Base-by-base conservation (phyloP, 2,113 vertebrate species). In the Macaca mulatta region DNA sequence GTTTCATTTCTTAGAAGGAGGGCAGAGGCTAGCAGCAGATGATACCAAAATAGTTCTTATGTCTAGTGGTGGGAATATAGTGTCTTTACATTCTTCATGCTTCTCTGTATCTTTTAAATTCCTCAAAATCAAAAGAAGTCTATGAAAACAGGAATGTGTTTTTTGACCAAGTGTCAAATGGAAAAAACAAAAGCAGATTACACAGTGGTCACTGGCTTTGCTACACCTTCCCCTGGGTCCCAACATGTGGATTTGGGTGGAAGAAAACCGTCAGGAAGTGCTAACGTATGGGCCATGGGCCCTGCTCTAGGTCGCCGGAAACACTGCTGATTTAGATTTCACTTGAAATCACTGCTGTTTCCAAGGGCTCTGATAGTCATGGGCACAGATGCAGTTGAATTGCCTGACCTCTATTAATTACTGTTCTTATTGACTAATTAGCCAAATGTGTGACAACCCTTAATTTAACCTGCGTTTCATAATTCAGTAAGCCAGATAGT, bases 101-200 rank as follows among this genome's bases (percentile, higher is more conserved):
- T 55, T 22, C n/a, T 52, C 84, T 72, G 3, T 87, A 43, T 13
- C 38, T 57, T 94, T 12, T 50, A 38, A 64, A 45, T 78, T 86
- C 93, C 77, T 84, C 55, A 35, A 88, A 64, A 70, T 89, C 59
- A 79, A 48, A 32, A 78, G 69, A 87, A 88, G 45, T 16, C 32
- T 52, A 3, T 48, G 50, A 48, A 91, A 84, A 84, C 32, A 91
- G 87, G 59, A 84, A 32, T 72, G 64, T 27, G 16, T 55, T 61
- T 61, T 55, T 57, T 69, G 55, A 45, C 40, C 69, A 52, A 78
- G 57, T 64, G 50, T 93, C 82, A 74, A 64, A 67, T 67, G 50
- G 52, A 43, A 43, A 69, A 75, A 23, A 30, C 17, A 79, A 55
- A 81, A 52, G 40, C 48, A 38, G 50, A 82, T 82, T 7, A 23